Base-by-base conservation (phyloP, 2,797 vertebrate genomes). In the Hoplostethus atlanticus region DNA sequence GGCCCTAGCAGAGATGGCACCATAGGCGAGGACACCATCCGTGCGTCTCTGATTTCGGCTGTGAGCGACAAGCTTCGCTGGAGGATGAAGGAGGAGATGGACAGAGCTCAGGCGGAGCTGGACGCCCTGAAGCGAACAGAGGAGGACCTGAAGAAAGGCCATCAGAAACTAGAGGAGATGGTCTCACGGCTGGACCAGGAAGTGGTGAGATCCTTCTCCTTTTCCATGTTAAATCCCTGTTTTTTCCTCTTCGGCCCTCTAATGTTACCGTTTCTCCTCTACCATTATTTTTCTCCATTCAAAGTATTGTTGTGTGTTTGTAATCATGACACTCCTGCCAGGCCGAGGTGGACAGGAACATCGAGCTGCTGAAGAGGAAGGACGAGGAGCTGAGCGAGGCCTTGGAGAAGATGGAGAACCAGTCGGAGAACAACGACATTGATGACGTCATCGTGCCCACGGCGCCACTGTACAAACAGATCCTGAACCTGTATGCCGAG, bases 11-110 rank as follows among this genome's bases (percentile, higher is more conserved):
- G 97, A 79, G 98, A 99, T 16, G 98, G 96, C 63, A 99, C 98
- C 74, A 99, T 99, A 50, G 97, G 97, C 0, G 98, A 99, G 84
- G 98, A 99, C 89, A 99, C 97, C 55, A 99, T 99, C 80, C 96
- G 98, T 0, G 98, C 98, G 0, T 99, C 98, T 55, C 95, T 99
- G 51, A 98, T 99, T 80, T 99, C 98, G 0, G 98, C 98, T 0
- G 98, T 99, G 80, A 99, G 97, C 3, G 98, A 99, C 89, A 99
- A 99, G 77, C 92, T 99, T 73, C 95, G 98, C 76, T 99, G 98
- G 98, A 94, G 98, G 71, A 99, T 99, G 98, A 99, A 99, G 78
- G 98, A 99, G 83, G 98, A 99, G 89, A 98, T 99, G 97, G 98
- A 99, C 90, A 95, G 98, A 40, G 98, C 98, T 0, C 98, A 99